phyloP scores from a whole-genome alignment of 1,140 invertebrate genomes.

The Listronotus bonariensis region DNA sequence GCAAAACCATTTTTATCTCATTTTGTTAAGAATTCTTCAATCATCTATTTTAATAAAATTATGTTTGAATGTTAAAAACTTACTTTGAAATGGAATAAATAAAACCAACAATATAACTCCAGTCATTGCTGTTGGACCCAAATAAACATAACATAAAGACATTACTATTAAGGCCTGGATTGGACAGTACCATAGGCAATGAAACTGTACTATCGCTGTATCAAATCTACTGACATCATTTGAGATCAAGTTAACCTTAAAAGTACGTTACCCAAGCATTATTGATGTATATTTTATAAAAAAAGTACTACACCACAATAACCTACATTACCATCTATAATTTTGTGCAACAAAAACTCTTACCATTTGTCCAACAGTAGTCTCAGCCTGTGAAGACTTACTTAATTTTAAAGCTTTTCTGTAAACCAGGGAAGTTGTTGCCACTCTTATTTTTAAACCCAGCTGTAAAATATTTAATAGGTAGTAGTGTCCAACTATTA shows the following conservation, averaged over 20 bases:
- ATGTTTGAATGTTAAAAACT: slow-evolving; percentile 24
- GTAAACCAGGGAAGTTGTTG: slow-evolving; percentile 80
- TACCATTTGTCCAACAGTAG: slow-evolving; percentile 80
- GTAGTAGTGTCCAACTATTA: slow-evolving; percentile 77
- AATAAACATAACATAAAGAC: slow-evolving; percentile 73
- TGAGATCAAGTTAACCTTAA: slow-evolving; percentile 76
- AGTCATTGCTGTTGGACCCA: slow-evolving; percentile 73
- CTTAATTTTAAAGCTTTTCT: slow-evolving; percentile 71
- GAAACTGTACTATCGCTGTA: slow-evolving; percentile 65
- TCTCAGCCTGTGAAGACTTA: slow-evolving; percentile 69
- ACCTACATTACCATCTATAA: no score
- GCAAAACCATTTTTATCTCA: no score
- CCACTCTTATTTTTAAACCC: slow-evolving; percentile 80
- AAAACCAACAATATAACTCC: slow-evolving; percentile 79
- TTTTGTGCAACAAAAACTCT: slow-evolving; percentile 62
- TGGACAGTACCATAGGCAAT: slow-evolving; percentile 74
- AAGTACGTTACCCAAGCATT: slow-evolving; percentile 53
- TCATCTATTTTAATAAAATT: no score
- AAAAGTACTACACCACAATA: no score
- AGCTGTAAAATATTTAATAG: slow-evolving; percentile 71
- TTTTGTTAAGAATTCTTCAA: no score
- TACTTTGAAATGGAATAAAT: slow-evolving; percentile 83
- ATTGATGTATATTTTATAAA: no score
- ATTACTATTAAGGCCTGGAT: slow-evolving; percentile 74
- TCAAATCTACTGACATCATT: slow-evolving; percentile 80